Percentiles rank a stretch among this genome's conserved stretches.
Evolutionary conservation across 2,888 invertebrate genomes (phyloP).

Genomic region (Rhimphoctona megacephalus): DNA sequence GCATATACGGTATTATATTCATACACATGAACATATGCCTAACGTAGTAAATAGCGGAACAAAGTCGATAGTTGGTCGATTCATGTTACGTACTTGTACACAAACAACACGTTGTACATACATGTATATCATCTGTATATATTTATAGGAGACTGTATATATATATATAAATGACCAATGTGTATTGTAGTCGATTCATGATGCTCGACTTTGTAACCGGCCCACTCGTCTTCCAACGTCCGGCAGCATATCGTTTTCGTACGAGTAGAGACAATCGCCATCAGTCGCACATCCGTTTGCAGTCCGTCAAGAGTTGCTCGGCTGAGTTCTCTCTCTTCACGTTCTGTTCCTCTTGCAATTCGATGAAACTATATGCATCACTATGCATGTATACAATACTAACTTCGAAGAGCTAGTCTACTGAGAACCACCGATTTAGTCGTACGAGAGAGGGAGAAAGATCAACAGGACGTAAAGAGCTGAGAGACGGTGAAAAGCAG

Average conservation of each 20-base stretch:
- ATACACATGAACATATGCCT: background rate
- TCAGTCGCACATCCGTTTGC: conserved; percentile 66
- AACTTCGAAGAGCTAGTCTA: conserved; percentile 60
- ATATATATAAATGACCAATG: background rate
- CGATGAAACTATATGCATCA: conserved; percentile 31
- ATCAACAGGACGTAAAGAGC: background rate
- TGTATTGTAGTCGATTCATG: conserved; percentile 54
- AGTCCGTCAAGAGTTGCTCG: conserved; percentile 55
- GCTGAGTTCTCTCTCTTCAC: conserved; percentile 34
- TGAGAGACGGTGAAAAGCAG: conserved; percentile 50
- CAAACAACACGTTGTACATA: background rate
- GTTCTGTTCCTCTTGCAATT: conserved; percentile 29
- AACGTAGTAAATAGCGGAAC: conserved; percentile 13
- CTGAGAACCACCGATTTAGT: conserved; percentile 38
- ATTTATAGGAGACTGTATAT: background rate
- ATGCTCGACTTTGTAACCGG: conserved; percentile 59
- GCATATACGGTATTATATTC: conserved; percentile 31
- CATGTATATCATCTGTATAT: background rate
- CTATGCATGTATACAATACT: background rate
- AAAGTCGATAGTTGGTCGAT: conserved; percentile 37
- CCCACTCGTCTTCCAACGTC: conserved; percentile 64
- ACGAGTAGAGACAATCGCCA: conserved; percentile 64
- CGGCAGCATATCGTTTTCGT: conserved; percentile 52
- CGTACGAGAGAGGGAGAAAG: conserved; percentile 30
- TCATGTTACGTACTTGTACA: conserved; percentile 31